Percentiles rank a stretch among this genome's conserved stretches.
Evolutionary conservation across 2,888 invertebrate species (phyloP).

Genomic region (Synergus gifuensis): DNA sequence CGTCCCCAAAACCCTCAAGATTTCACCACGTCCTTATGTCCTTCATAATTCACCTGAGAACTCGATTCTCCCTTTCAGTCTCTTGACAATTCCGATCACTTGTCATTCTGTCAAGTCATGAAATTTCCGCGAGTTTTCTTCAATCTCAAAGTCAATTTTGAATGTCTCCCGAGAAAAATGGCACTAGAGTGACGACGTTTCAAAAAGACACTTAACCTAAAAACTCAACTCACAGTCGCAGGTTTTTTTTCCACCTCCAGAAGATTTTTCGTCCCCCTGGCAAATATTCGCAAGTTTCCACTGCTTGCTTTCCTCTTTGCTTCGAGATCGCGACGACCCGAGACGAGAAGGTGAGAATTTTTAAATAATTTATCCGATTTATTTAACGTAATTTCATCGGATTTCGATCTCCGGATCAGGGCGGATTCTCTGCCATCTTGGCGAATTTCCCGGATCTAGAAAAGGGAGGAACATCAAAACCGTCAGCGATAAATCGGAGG

Average conservation of each 20-base stretch:
- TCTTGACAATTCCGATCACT: slow-evolving; percentile 9
- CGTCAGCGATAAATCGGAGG: slow-evolving; percentile 20
- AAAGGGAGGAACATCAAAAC: slow-evolving; percentile 19
- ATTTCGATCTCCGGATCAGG: not conserved
- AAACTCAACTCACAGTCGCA: not conserved
- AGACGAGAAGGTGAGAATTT: not conserved
- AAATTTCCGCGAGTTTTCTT: not conserved
- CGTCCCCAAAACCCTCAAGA: not conserved
- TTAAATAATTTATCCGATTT: not conserved
- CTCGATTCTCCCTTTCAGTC: not conserved
- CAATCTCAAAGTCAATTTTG: not conserved
- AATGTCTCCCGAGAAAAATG: not conserved
- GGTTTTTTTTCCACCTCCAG: not conserved
- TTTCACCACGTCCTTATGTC: slow-evolving; percentile 29
- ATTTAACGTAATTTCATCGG: not conserved
- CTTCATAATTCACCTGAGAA: not conserved
- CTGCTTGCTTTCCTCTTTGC: no score
- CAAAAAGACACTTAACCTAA: slow-evolving; percentile 34
- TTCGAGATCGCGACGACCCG: not conserved
- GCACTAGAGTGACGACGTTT: slow-evolving; percentile 31
- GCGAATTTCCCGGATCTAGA: not conserved
- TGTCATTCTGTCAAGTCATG: slow-evolving; percentile 36
- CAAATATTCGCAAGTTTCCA: not conserved
- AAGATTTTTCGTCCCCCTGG: not conserved
- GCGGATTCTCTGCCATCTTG: not conserved